Evolutionary conservation across 2,797 vertebrate genomes (phyloP), one percentile per base, ranked within the genome.

Genomic region (Mus minutoides): DNA sequence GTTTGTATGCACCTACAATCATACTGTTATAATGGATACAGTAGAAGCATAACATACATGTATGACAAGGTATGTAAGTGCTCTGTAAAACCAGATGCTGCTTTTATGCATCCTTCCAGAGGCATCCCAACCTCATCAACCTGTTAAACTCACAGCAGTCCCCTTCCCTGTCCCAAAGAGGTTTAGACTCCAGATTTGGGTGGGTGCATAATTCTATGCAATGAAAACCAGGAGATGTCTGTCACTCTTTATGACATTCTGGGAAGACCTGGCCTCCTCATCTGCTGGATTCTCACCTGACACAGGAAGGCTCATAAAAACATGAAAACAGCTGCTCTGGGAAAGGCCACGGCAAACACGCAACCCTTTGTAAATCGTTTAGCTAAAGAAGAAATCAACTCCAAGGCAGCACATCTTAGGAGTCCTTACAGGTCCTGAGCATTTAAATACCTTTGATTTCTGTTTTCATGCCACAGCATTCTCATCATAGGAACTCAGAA

Each of bases 21-120:
- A 34, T 77, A 77, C 92, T 97, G 96, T 94, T 95, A 79, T 95
- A 95, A 88, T 52, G 56, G 9, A 83, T 22, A 71, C 49, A 64
- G 26, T 16, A 84, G 71, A 37, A 60, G 92, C 17, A 31, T 6
- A 84, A 10, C 29, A 78, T 54, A 12, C 34, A 92, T n/a, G 78
- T 75, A 52, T 22, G 88, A 49, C 34, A 78, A 31, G 14, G 7
- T 43, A 24, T 79, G 26, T 1, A 89, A 62, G 69, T 4, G 49
- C 40, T 93, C 49, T 54, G 6, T 6, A 69, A 56, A 78, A 56
- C 13, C 87, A 56, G 88, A 83, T n/a, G 40, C 37, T 88, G 40
- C 37, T 37, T 96, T 91, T 87, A 37, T 21, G 69, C 14, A 40
- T 49, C 1, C 29, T n/a, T 14, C 49, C 11, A 31, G 17, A n/a